phyloP scores from a whole-genome alignment of 2,797 vertebrate species.

The Cirrhinus mrigala region DNA sequence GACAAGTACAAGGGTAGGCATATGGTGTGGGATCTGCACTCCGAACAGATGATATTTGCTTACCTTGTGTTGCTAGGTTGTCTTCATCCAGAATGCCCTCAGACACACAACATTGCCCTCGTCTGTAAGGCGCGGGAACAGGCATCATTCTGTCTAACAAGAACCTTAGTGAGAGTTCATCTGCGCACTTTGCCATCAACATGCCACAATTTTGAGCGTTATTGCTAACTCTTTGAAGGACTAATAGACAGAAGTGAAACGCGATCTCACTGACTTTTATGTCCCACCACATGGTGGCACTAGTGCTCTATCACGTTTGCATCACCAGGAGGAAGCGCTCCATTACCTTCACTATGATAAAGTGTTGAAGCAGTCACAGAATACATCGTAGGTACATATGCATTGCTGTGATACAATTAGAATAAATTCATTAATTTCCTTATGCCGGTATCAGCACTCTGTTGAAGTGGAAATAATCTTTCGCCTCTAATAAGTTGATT shows the following conservation, averaged over 20 bases:
- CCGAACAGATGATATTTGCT: constrained; percentile 65
- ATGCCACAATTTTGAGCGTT: background rate
- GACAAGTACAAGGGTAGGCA: constrained; percentile 61
- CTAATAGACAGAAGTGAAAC: background rate
- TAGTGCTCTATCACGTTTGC: constrained; percentile 69
- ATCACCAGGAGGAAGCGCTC: constrained; percentile 47
- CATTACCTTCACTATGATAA: constrained; percentile 56
- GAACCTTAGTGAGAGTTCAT: constrained; percentile 44
- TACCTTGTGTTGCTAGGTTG: constrained; percentile 57
- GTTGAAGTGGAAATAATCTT: constrained; percentile 73
- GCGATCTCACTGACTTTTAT: background rate
- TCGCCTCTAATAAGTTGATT: constrained; percentile 75
- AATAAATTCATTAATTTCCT: constrained; percentile 78
- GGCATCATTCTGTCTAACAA: constrained; percentile 32
- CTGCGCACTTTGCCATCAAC: constrained; percentile 23
- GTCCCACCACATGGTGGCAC: constrained; percentile 67
- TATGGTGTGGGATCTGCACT: constrained; percentile 68
- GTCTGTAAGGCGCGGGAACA: background rate
- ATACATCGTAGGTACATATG: constrained; percentile 64
- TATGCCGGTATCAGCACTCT: constrained; percentile 77
- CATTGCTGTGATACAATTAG: constrained; percentile 74
- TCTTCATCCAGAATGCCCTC: constrained; percentile 52
- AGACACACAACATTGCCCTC: constrained; percentile 33
- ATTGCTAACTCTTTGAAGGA: background rate
- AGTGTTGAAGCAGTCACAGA: constrained; percentile 62